phyloP scores from a whole-genome alignment of 2,797 vertebrate genomes.

The Ceryle rudis region DNA sequence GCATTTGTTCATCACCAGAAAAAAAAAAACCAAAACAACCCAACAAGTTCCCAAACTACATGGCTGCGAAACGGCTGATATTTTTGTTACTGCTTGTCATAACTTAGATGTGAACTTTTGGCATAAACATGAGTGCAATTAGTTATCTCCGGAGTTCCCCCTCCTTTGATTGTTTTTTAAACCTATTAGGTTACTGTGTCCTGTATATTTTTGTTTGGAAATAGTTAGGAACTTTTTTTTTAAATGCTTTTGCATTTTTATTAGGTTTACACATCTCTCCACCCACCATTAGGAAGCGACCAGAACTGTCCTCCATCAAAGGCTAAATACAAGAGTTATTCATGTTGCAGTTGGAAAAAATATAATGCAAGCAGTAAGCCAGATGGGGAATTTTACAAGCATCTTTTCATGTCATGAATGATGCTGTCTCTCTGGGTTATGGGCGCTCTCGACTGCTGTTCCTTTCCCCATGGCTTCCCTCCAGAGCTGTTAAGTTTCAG shows the following conservation, averaged over 20 bases:
- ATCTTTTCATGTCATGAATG: slow-evolving; percentile 50
- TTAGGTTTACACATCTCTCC: background rate
- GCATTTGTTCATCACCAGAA: background rate
- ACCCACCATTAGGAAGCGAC: background rate
- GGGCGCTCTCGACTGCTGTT: slow-evolving; percentile 37
- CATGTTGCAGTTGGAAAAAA: slow-evolving; percentile 53
- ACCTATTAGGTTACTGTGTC: background rate
- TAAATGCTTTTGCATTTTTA: slow-evolving; percentile 2
- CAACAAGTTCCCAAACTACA: background rate
- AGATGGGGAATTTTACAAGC: slow-evolving; percentile 59
- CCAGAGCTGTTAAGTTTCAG: slow-evolving; percentile 65
- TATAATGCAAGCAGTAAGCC: slow-evolving; percentile 34
- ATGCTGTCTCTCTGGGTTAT: slow-evolving; percentile 14
- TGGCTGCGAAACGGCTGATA: background rate
- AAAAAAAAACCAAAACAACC: background rate
- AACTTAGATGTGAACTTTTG: slow-evolving; percentile 12
- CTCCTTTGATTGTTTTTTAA: slow-evolving; percentile 9
- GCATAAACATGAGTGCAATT: background rate
- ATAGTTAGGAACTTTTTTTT: background rate
- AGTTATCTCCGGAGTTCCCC: background rate
- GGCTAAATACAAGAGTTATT: slow-evolving; percentile 27
- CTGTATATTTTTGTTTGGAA: slow-evolving; percentile 23
- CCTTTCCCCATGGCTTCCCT: slow-evolving; percentile 45
- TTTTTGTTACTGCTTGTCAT: background rate
- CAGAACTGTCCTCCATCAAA: slow-evolving; percentile 46